phyloP scores from a whole-genome alignment of 2,888 invertebrate genomes.

The Hetaerina titia region DNA sequence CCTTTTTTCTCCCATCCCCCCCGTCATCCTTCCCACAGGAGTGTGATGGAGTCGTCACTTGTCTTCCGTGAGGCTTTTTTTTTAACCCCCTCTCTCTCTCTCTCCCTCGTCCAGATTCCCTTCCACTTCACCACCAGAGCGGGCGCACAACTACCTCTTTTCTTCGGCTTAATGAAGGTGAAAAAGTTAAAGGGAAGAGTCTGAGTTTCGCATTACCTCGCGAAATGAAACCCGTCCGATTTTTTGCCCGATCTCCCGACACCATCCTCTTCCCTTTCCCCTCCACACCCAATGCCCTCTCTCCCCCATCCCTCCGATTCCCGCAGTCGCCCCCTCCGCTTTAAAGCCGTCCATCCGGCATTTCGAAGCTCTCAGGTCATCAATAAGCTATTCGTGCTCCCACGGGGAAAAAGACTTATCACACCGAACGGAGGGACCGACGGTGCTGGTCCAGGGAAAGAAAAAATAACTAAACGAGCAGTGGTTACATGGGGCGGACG shows the following conservation, averaged over 20 bases:
- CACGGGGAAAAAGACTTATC: slow-evolving; percentile 1
- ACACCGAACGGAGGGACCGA: not conserved
- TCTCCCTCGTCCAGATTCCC: not conserved
- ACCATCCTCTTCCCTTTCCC: not conserved
- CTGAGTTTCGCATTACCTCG: slow-evolving; percentile 62
- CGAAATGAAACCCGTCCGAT: slow-evolving; percentile 46
- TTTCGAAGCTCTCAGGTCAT: slow-evolving; percentile 16
- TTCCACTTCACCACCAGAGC: not conserved
- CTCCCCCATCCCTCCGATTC: not conserved
- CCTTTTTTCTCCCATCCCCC: not conserved
- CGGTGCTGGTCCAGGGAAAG: not conserved
- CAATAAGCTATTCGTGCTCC: slow-evolving; percentile 22
- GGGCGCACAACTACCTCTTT: slow-evolving; percentile 39
- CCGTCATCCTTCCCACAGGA: not conserved
- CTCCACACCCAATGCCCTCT: not conserved
- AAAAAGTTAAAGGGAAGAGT: slow-evolving; percentile 50
- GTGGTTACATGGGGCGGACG: not conserved
- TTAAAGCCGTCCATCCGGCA: not conserved
- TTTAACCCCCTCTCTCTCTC: not conserved
- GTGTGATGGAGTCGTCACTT: slow-evolving; percentile 61
- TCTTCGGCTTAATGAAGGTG: slow-evolving; percentile 58
- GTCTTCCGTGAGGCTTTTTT: slow-evolving; percentile 29
- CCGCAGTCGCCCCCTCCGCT: not conserved
- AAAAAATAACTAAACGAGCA: not conserved
- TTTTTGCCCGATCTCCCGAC: not conserved